These are phyloP conservation scores for Salarias fasciatus DNA, from an alignment of 2,797 vertebrate species.

Conservation along the genomic window DNA sequence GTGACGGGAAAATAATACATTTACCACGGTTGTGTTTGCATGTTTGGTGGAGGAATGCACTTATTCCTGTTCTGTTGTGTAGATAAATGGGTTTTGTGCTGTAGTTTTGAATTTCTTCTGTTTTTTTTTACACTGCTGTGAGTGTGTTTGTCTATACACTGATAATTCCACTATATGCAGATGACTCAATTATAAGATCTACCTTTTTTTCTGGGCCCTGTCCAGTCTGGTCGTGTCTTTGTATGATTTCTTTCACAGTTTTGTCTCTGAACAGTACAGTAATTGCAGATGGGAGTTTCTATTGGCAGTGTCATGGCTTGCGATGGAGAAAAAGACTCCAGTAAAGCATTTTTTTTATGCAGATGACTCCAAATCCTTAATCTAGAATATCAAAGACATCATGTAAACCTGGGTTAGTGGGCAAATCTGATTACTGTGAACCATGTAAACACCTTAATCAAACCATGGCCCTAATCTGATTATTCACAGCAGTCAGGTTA, in stretches of 20 bases:
- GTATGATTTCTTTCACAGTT: conserved; percentile 19
- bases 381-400: conserved; percentile 23
- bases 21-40: background rate
- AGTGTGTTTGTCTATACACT: no score
- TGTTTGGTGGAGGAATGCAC: background rate
- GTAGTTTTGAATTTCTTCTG: no score
- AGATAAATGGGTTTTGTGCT: background rate
- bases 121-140: no score
- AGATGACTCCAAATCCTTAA: conserved; percentile 2
- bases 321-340: conserved; percentile 1
- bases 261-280: conserved; percentile 22
- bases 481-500: conserved; percentile 37
- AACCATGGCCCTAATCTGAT: conserved; percentile 56
- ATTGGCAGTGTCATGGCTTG: background rate
- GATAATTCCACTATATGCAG: conserved; percentile 10
- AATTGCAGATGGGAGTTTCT: conserved; percentile 41
- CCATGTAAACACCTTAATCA: conserved; percentile 52
- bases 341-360: background rate
- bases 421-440: conserved; percentile 40
- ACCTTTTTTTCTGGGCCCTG: background rate
- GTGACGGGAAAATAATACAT: no score
- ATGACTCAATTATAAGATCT: conserved; percentile 11
- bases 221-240: no score
- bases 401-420: conserved; percentile 35
- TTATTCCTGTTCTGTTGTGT: background rate